These are phyloP conservation scores for Falco naumanni DNA, from an alignment of 2,797 vertebrate species.

Conservation along the genomic window DNA sequence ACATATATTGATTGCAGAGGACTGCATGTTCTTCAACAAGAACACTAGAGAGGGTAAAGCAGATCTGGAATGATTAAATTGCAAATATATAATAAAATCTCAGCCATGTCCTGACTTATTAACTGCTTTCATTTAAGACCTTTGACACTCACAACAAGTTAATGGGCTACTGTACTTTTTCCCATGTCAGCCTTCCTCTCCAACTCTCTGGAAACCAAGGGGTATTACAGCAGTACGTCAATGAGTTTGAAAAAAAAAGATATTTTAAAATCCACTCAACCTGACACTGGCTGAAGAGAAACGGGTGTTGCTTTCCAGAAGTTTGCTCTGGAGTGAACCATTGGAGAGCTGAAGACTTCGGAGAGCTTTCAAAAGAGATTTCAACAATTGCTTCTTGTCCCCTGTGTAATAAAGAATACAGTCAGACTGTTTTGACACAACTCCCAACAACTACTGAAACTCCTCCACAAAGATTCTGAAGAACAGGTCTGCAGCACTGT, in stretches of 20 bases:
- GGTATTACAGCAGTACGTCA: neutral
- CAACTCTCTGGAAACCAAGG: neutral
- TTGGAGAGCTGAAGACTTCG: constrained; percentile 89
- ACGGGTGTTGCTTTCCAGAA: constrained; percentile 90
- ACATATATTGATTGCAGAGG: neutral
- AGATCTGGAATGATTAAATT: neutral
- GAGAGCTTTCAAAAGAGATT: constrained; percentile 92
- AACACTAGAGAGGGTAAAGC: neutral
- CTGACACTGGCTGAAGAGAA: constrained; percentile 99
- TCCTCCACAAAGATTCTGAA: neutral
- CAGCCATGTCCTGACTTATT: neutral
- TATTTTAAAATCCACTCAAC: constrained; percentile 63
- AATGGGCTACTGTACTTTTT: neutral
- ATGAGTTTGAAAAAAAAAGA: neutral
- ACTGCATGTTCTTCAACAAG: neutral
- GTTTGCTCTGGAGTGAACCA: constrained; percentile 95
- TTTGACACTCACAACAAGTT: neutral
- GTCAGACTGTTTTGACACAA: neutral
- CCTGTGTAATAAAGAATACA: constrained; percentile 74
- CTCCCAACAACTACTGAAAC: neutral
- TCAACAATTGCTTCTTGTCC: constrained; percentile 92
- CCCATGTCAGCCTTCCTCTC: neutral
- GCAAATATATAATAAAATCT: neutral
- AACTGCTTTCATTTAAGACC: neutral
- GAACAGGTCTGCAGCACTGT: neutral